Evolutionary conservation across 2,888 invertebrate genomes (phyloP).

Genomic region (Aricia artaxerxes): DNA sequence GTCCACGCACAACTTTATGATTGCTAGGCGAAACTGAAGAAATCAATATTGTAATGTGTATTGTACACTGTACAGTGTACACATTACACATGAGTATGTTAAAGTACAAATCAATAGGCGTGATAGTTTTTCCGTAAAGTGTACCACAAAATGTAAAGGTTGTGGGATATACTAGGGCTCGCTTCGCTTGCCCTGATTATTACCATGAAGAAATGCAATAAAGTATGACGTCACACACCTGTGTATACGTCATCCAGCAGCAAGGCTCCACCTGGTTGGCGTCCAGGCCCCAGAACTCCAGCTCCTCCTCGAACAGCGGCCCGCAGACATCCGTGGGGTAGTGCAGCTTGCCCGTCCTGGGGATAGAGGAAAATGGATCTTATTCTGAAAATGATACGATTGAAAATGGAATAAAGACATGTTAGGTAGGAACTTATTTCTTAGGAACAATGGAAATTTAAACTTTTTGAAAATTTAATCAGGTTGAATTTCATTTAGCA

Average conservation of each 20-base stretch:
- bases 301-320: conserved; percentile 98
- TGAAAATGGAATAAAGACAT: background rate
- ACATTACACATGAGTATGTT: no score
- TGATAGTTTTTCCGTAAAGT: no score
- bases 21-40: no score
- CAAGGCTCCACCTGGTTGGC: conserved; percentile 99
- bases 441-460: background rate
- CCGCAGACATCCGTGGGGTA: conserved; percentile 99
- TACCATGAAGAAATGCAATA: background rate
- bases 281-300: conserved; percentile 99
- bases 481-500: no score
- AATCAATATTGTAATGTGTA: no score
- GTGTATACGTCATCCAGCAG: conserved; percentile 99
- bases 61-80: no score
- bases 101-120: no score
- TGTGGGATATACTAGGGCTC: no score
- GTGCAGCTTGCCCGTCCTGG: conserved; percentile 97
- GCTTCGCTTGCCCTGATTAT: no score
- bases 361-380: conserved; percentile 16
- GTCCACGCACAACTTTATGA: no score
- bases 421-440: no score
- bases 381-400: background rate
- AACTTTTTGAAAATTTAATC: background rate
- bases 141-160: no score
- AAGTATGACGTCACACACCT: conserved; percentile 76